Conservation (phyloP, 2,888 invertebrate genomes). For the Epinotia bilunana region DNA sequence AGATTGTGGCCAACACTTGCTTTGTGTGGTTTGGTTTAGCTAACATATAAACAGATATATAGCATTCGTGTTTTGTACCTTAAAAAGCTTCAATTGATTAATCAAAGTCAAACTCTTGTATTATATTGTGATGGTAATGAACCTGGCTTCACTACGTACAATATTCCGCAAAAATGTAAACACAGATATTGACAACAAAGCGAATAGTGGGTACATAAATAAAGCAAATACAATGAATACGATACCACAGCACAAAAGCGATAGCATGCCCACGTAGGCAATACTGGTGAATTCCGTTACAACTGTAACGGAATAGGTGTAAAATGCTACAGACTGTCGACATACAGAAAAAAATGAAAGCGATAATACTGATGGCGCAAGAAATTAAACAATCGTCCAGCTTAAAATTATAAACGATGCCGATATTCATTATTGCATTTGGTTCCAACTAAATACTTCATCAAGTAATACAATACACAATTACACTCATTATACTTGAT, state of each 20-base stretch:
- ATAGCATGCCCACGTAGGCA: conserved; percentile 78
- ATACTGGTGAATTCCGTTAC: conserved; percentile 64
- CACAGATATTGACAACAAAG: conserved; percentile 66
- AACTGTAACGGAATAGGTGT: conserved; percentile 57
- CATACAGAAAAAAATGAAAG: conserved; percentile 65
- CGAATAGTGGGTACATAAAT: conserved; percentile 69
- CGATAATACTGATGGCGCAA: conserved; percentile 61
- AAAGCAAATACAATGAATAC: conserved; percentile 74
- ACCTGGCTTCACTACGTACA: conserved; percentile 73
- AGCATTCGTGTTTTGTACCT: conserved; percentile 62
- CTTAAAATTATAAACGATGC: conserved; percentile 32
- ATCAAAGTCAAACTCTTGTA: conserved; percentile 84
- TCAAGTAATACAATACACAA: conserved; percentile 15
- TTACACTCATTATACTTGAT: conserved; percentile 55
- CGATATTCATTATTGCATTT: conserved; percentile 14
- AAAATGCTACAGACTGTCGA: conserved; percentile 59
- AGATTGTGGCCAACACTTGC: conserved; percentile 37
- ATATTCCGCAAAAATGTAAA: conserved; percentile 60
- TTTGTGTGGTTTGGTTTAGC: conserved; percentile 53
- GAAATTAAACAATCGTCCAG: conserved; percentile 50
- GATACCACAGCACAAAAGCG: conserved; percentile 81
- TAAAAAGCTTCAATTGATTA: conserved; percentile 57
- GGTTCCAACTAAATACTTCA: conserved; percentile 21
- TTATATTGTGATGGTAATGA: conserved; percentile 74
- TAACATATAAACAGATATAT: conserved; percentile 63